phyloP scores from a whole-genome alignment of 2,888 invertebrate genomes.

The Epinotia ramella region DNA sequence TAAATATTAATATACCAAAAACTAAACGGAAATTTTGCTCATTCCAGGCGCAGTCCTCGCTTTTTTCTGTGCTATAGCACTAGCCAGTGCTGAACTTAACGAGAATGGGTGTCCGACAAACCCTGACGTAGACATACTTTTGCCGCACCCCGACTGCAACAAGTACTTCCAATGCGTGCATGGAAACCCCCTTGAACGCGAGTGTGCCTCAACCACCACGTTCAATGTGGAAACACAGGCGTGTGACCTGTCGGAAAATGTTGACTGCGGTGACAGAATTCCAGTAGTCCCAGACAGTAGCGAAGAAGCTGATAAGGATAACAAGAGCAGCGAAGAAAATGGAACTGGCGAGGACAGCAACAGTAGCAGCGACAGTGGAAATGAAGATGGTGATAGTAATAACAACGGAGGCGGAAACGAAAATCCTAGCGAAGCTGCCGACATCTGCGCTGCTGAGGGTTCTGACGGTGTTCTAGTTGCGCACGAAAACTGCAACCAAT shows the following conservation, averaged over 20 bases:
- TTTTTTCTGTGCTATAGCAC: slow-evolving; percentile 64
- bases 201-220: slow-evolving; percentile 48
- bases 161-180: slow-evolving; percentile 58
- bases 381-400: slow-evolving; percentile 57
- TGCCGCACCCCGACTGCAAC: slow-evolving; percentile 57
- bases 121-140: slow-evolving; percentile 50
- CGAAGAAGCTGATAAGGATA: slow-evolving; percentile 57
- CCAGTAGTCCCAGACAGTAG: slow-evolving; percentile 35
- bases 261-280: slow-evolving; percentile 49
- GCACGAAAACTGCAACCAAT: slow-evolving; percentile 60
- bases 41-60: slow-evolving; percentile 63
- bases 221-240: slow-evolving; percentile 50
- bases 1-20: not conserved
- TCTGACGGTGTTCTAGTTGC: slow-evolving; percentile 56
- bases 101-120: slow-evolving; percentile 49
- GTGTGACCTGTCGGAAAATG: slow-evolving; percentile 54
- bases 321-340: slow-evolving; percentile 47
- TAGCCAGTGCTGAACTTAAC: slow-evolving; percentile 49
- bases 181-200: slow-evolving; percentile 54
- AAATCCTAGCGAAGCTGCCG: slow-evolving; percentile 47
- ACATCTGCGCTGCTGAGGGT: slow-evolving; percentile 51
- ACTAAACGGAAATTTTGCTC: slow-evolving; percentile 15
- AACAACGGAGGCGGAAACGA: slow-evolving; percentile 43
- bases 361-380: slow-evolving; percentile 46
- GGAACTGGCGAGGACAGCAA: slow-evolving; percentile 43